Evolutionary conservation across 2,113 vertebrate species (phyloP), one percentile per base, ranked within the genome.

Genomic region (Cebidichthys violaceus): DNA sequence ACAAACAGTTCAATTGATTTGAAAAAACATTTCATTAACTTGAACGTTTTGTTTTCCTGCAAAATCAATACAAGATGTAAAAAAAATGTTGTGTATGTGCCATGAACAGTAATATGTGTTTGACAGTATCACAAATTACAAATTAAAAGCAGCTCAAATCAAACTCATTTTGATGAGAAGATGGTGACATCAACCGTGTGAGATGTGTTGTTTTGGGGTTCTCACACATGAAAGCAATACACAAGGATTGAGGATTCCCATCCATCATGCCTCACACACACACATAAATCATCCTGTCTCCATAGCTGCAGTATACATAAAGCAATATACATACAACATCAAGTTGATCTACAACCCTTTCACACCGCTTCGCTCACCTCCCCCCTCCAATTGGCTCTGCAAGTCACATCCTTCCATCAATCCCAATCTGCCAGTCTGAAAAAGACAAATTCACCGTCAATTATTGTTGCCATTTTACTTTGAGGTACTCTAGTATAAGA

Each of bases 321-420:
- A 82, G 72, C 66, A 75, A 82, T 81, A 87, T 85, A 70, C 65
- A 76, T 82, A 69, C 66, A 75, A n/a, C 73, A 88, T 88, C 75
- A 87, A 71, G 45, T 70, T 90, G 86, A 91, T 81, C 57, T 87
- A 91, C 75, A 54, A 43, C 64, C 17, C 57, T 37, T 75, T 84
- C 70, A 70, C 79, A 17, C 7, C 20, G 33, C 75, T 50, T 35
- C 65, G 7, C 45, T 79, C 76, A 54, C 74, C 37, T n/a, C 77
- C 89, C 62, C 54, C n/a, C 52, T 71, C 78, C 75, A 71, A 41
- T 77, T 69, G 76, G 82, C 73, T 78, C 71, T 55, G 65, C 47
- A 37, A 65, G 62, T 90, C 80, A 82, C 82, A 81, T 84, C 52
- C 37, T 76, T 88, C 67, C 70, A 72, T 91, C 84, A 80, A 66